A percentile compares a stretch with the other conserved stretches of the same genome.
Conservation (phyloP, 2,797 vertebrate genomes). For the Sebastes minor region DNA sequence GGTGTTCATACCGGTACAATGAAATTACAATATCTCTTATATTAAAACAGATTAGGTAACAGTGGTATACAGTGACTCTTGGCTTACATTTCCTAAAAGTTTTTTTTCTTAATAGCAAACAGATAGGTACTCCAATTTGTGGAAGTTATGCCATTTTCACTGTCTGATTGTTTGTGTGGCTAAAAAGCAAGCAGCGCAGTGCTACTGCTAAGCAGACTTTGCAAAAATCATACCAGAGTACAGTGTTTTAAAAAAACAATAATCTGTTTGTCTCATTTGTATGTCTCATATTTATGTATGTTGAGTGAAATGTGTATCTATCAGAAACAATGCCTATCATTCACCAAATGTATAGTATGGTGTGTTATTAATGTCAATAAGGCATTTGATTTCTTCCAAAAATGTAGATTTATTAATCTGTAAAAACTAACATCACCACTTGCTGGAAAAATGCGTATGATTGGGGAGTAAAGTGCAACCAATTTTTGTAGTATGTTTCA, state of each 20-base stretch:
- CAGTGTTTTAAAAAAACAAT: conserved; percentile 20
- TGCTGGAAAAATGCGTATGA: conserved; percentile 22
- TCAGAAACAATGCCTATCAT: not conserved
- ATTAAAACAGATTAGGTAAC: conserved; percentile 15
- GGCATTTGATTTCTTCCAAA: conserved; percentile 11
- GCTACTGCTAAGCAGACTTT: not conserved
- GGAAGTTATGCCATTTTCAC: conserved; percentile 7
- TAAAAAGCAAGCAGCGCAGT: conserved; percentile 19
- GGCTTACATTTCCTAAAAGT: not conserved
- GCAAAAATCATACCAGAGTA: conserved; percentile 1
- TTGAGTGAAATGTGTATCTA: not conserved
- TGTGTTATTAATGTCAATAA: not conserved
- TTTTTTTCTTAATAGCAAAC: not conserved
- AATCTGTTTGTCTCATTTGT: conserved; percentile 5
- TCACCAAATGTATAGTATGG: conserved; percentile 10
- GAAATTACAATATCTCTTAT: conserved; percentile 19
- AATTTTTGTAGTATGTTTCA: not conserved
- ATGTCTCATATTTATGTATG: conserved; percentile 1
- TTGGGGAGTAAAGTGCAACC: not conserved
- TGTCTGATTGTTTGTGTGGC: conserved; percentile 26
- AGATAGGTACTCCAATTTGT: not conserved
- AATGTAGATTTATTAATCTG: conserved; percentile 16
- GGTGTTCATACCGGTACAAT: conserved; percentile 42
- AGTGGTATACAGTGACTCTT: not conserved
- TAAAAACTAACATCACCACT: conserved; percentile 4